phyloP scores from a whole-genome alignment of 1,140 invertebrate species.

The Reticulitermes speratus region DNA sequence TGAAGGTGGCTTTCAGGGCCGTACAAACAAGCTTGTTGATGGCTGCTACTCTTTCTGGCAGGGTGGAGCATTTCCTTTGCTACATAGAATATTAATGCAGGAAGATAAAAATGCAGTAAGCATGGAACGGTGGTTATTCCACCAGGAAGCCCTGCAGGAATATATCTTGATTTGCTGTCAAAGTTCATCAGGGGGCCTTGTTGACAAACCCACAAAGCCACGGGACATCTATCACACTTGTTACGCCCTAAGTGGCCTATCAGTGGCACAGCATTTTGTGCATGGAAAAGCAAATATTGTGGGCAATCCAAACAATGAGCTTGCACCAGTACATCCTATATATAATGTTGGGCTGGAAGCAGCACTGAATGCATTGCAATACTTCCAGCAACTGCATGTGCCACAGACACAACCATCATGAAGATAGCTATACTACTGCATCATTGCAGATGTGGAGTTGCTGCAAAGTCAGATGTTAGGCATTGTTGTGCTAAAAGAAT shows the following conservation, averaged over 20 bases:
- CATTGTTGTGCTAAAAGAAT: conserved; percentile 7
- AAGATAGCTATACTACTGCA: neutral
- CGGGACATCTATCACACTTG: conserved; percentile 96
- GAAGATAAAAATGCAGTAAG: conserved; percentile 25
- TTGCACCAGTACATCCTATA: conserved; percentile 57
- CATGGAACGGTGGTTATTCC: conserved; percentile 63
- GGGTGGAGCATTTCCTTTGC: conserved; percentile 82
- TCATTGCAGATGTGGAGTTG: conserved; percentile 28
- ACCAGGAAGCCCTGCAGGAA: conserved; percentile 87
- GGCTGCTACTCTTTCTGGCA: conserved; percentile 99
- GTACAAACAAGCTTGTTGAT: conserved; percentile 98
- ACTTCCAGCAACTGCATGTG: conserved; percentile 44
- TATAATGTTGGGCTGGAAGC: conserved; percentile 63
- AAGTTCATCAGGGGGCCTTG: conserved; percentile 80
- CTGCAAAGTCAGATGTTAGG: conserved; percentile 36
- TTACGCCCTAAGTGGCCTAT: conserved; percentile 93
- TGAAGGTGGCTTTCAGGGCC: conserved; percentile 91
- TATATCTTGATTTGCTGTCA: conserved; percentile 95
- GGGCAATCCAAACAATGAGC: conserved; percentile 60
- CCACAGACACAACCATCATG: conserved; percentile 29
- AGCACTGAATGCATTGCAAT: conserved; percentile 50
- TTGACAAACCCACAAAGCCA: conserved; percentile 94
- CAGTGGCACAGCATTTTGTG: conserved; percentile 84
- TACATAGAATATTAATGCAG: conserved; percentile 57
- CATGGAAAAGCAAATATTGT: conserved; percentile 54